Percentiles rank a stretch among this genome's conserved stretches.
phyloP scores from a whole-genome alignment of 2,888 invertebrate genomes.

The Lasius platythorax region DNA sequence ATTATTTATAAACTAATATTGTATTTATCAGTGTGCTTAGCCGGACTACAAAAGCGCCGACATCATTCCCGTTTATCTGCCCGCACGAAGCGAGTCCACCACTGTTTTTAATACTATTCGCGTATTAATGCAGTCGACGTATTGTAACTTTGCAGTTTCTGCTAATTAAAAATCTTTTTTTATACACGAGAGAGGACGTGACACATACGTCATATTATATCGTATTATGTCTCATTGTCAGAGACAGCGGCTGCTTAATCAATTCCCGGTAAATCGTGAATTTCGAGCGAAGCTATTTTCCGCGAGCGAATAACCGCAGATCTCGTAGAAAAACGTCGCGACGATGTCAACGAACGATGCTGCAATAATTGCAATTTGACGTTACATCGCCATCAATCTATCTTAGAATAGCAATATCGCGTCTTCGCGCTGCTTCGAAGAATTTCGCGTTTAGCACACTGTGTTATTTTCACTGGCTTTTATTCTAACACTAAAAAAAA shows the following conservation, averaged over 20 bases:
- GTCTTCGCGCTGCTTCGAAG: not conserved
- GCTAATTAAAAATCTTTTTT: not conserved
- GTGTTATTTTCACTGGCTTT: not conserved
- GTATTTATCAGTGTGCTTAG: not conserved
- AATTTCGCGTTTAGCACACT: too few species aligned
- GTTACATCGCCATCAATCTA: not conserved
- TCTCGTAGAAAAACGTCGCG: constrained; percentile 21
- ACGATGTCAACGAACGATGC: constrained; percentile 40
- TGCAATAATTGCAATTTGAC: not conserved
- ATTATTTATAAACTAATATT: not conserved
- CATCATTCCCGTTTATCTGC: constrained; percentile 3
- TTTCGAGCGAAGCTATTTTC: constrained; percentile 26
- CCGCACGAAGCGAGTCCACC: not conserved
- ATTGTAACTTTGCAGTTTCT: not conserved
- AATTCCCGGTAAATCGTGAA: constrained; percentile 18
- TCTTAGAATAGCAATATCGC: not conserved
- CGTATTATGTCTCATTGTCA: not conserved
- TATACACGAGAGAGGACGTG: not conserved
- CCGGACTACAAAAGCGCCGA: not conserved
- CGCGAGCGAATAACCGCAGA: not conserved
- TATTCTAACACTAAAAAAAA: not conserved
- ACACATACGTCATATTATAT: not conserved
- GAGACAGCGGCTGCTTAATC: not conserved
- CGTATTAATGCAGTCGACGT: not conserved
- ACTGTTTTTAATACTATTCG: not conserved